These are phyloP conservation scores for Graptemys geographica DNA, from an alignment of 2,797 vertebrate genomes.

Conservation along the genomic window DNA sequence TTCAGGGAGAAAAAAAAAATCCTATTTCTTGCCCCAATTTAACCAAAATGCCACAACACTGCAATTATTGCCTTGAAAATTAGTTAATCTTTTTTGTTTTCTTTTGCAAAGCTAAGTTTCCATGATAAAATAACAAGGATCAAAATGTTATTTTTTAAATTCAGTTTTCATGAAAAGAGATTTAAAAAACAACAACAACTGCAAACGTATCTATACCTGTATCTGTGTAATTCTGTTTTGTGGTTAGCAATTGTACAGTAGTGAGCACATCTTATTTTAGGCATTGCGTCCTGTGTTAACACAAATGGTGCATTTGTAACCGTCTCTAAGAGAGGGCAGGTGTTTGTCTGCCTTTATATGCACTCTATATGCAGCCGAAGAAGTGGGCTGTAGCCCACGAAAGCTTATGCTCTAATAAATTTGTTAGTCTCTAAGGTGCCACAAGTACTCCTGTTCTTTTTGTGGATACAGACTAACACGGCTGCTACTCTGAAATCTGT, in stretches of 20 bases:
- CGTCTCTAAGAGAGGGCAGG: not conserved
- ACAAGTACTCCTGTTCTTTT: too few species aligned
- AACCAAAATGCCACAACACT: not conserved
- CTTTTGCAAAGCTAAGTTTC: not conserved
- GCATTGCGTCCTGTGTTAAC: not conserved
- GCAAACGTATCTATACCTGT: not conserved
- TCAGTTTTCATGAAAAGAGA: not conserved
- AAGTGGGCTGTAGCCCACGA: too few species aligned
- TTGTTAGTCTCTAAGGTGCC: too few species aligned
- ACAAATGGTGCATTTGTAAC: not conserved
- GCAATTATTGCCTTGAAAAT: not conserved
- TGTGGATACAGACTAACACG: too few species aligned
- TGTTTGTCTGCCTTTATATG: not conserved
- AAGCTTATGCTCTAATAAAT: too few species aligned
- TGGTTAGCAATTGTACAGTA: rapidly evolving
- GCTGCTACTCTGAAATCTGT: too few species aligned
- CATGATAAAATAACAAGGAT: not conserved
- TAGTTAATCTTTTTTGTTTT: not conserved
- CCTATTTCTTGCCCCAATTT: not conserved
- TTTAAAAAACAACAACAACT: not conserved
- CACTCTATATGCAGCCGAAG: too few species aligned
- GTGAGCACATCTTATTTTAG: not conserved
- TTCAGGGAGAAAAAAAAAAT: not conserved
- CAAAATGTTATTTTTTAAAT: not conserved
- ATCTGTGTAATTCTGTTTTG: not conserved